Evolutionary conservation across 2,797 vertebrate species (phyloP), one percentile per base, ranked within the genome.

Genomic region (Falco biarmicus): DNA sequence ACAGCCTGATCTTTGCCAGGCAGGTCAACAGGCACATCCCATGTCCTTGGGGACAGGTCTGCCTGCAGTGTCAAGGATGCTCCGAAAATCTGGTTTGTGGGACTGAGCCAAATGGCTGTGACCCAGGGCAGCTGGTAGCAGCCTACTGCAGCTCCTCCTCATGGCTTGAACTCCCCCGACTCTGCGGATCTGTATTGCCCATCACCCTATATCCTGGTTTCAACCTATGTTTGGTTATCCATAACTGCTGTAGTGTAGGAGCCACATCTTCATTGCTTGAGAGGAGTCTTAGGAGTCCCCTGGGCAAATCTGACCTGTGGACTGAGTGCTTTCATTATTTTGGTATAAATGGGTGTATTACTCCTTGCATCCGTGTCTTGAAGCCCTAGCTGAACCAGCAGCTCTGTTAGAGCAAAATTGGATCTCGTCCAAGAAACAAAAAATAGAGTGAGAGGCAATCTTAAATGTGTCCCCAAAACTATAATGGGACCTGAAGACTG

Each of bases 391-490:
- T 69, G 50, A 83, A 84, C 60, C 32, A 60, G 21, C 28, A 80
- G n/a, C 56, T 39, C 45, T 0, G 2, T 22, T 43, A 68, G 12
- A 43, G 34, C 51, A 77, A 70, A 83, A 68, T n/a, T 6, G 2
- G 60, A 47, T 74, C 26, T 77, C 91, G 73, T n/a, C 61, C 71
- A 86, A 59, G 31, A 54, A 61, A 39, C 61, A 61, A 59, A 69
- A 61, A 32, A 5, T 1, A 45, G 45, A 69, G 34, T 0, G 11
- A 81, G 89, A 94, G 54, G 32, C 61, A 53, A 43, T 68, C 65
- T 96, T 41, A 87, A 65, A 71, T 18, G 15, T 69, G 60, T 94
- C 93, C 94, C 83, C 87, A 66, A 82, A 87, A 90, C 63, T 83
- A 63, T 65, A 93, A 76, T 10, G 43, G 93, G 77, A 79, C 59